These are phyloP conservation scores for Triplophysa dalaica DNA, from an alignment of 2,113 vertebrate genomes.

Conservation along the genomic window DNA sequence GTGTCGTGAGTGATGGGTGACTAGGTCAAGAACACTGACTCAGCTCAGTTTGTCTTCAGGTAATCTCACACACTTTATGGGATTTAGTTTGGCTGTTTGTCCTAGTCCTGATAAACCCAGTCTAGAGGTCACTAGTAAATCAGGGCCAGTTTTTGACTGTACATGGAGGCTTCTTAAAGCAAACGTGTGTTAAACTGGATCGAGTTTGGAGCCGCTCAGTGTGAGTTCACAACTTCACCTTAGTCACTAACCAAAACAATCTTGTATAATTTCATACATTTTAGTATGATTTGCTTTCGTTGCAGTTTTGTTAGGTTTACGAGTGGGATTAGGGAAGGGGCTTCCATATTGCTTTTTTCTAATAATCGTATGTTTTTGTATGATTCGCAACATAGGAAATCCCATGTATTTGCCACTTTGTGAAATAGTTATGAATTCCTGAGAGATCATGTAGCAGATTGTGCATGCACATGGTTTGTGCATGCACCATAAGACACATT, in stretches of 20 bases:
- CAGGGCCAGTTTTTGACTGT: constrained; percentile 35
- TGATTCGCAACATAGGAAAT: no score
- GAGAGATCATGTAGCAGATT: no score
- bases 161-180: neutral
- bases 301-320: no score
- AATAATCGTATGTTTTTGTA: no score
- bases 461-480: constrained; percentile 59
- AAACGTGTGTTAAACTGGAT: constrained; percentile 25
- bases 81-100: constrained; percentile 76
- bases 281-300: no score
- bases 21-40: neutral
- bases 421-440: no score
- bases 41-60: constrained; percentile 58
- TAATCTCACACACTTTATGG: constrained; percentile 71
- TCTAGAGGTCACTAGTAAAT: constrained; percentile 70
- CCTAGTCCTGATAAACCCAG: constrained; percentile 65
- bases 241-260: constrained; percentile 55
- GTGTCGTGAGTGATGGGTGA: constrained; percentile 7
- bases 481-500: constrained; percentile 56
- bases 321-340: no score
- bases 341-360: no score
- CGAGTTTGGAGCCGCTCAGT: constrained; percentile 47
- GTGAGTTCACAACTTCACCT: constrained; percentile 62
- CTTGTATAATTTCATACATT: no score
- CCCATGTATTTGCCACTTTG: no score